Base-by-base conservation (phyloP, 2,797 vertebrate species). In the Brotula barbata region DNA sequence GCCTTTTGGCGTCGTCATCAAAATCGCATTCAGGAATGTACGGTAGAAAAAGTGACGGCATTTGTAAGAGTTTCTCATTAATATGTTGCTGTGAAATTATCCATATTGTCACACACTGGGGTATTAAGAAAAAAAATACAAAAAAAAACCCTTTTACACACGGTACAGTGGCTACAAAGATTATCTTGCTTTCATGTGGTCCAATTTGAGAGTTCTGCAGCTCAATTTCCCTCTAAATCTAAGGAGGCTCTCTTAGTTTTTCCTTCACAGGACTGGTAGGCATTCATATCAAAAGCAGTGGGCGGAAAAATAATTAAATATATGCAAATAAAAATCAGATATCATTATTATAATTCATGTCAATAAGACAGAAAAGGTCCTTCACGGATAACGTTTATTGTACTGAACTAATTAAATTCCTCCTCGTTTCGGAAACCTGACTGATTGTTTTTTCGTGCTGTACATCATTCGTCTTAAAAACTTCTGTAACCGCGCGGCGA, bases 181-280 rank as follows among this genome's bases (percentile, higher is more conserved):
- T 64, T 47, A 61, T 45, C 46, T 75, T 60, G 48, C 77, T 81
- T 80, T 81, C 58, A 72, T 71, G 55, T 72, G 50, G 54, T 44
- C 66, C 60, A 71, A 71, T 77, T 66, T 63, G 44, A 43, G 37
- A 68, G 13, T 47, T 72, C 53, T 70, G 41, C 57, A 63, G 31
- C 53, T 71, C 71, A 37, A 23, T 72, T 67, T 44, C 10, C 48
- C 17, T 23, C 36, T 41, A 64, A 69, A 64, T 71, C 63, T 33
- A 43, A 66, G 28, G 55, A 48, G 20, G 44, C 1, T 7, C 1
- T 14, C 10, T 12, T 34, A 47, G 40, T 51, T 41, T 5, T 39
- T 42, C 21, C 57, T 52, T 48, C 3, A 41, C 56, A 16, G 31
- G 14, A n/a, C 16, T 15, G 13, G 31, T 46, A 53, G 67, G 53